Evolutionary conservation across 2,888 invertebrate species (phyloP).

Genomic region (Apomyelois bistriatella): DNA sequence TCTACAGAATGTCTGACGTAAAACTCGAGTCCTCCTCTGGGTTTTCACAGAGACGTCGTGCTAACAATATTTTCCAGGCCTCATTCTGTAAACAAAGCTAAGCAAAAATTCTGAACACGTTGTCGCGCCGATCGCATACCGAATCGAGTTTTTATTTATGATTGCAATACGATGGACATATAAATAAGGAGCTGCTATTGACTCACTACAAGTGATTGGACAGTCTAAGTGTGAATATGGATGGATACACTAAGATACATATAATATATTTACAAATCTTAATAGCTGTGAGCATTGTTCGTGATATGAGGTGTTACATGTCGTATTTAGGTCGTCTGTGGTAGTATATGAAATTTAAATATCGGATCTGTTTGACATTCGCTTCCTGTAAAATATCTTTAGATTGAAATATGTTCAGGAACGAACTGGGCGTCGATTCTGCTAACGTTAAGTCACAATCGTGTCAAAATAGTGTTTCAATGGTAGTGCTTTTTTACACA

Average conservation of each 20-base stretch:
- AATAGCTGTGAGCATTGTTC: too few species aligned
- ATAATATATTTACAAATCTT: background rate
- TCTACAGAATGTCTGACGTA: conserved; percentile 1
- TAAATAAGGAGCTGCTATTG: conserved; percentile 16
- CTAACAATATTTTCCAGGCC: conserved; percentile 9
- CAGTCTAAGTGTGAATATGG: background rate
- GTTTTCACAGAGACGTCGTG: conserved; percentile 7
- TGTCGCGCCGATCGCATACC: conserved; percentile 19
- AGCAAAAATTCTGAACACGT: conserved; percentile 14
- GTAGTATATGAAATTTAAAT: too few species aligned
- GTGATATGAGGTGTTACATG: too few species aligned
- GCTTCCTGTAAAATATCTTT: too few species aligned
- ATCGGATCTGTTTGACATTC: too few species aligned
- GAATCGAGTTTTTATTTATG: conserved; percentile 23
- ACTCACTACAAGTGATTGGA: conserved; percentile 11
- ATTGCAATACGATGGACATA: conserved; percentile 16
- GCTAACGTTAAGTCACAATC: too few species aligned
- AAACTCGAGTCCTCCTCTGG: conserved; percentile 2
- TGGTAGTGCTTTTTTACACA: too few species aligned
- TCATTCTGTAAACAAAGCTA: conserved; percentile 16
- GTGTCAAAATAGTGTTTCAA: too few species aligned
- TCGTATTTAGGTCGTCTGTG: too few species aligned
- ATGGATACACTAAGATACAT: background rate
- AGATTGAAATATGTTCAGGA: too few species aligned
- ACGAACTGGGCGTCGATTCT: too few species aligned